These are phyloP conservation scores for Drosophila ironensis DNA, from an alignment of 1,140 invertebrate species.

Conservation along the genomic window DNA sequence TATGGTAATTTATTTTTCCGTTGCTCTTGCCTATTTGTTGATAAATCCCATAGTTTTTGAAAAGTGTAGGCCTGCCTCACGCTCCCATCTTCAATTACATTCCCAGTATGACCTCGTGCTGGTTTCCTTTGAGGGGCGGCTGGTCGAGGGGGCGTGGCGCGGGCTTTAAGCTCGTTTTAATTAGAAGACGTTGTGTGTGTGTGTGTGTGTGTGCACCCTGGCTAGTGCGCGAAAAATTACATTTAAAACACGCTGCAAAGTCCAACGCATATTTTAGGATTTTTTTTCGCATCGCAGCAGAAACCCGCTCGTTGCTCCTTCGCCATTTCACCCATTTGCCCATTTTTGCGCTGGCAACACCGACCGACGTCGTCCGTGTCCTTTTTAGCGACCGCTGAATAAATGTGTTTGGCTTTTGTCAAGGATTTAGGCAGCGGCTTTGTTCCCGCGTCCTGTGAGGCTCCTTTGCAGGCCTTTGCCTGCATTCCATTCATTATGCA, in stretches of 20 bases:
- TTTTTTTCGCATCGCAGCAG: conserved; percentile 31
- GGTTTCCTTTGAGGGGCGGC: conserved; percentile 32
- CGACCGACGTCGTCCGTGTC: conserved; percentile 6
- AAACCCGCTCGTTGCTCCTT: background rate
- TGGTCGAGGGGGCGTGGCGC: conserved; percentile 24
- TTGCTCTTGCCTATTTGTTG: too few species aligned
- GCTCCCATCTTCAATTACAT: background rate
- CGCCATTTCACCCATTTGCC: background rate
- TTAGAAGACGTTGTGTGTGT: conserved; percentile 60
- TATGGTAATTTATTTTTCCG: too few species aligned
- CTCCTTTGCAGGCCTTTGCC: conserved; percentile 50
- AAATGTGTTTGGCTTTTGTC: conserved; percentile 79
- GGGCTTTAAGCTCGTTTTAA: conserved; percentile 79
- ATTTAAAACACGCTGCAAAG: conserved; percentile 67
- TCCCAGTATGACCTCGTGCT: conserved; percentile 52
- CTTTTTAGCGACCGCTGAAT: conserved; percentile 64
- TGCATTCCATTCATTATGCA: conserved; percentile 79
- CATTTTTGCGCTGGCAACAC: too few species aligned
- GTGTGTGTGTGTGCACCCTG: too few species aligned
- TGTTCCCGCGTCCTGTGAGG: conserved; percentile 43
- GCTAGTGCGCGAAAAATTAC: conserved; percentile 72
- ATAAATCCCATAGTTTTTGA: too few species aligned
- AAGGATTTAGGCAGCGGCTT: conserved; percentile 67
- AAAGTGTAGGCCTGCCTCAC: background rate
- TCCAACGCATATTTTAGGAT: conserved; percentile 76